Evolutionary conservation across 64 coral and sea anemone species (phyloP).

Genomic region (Montipora sp.): DNA sequence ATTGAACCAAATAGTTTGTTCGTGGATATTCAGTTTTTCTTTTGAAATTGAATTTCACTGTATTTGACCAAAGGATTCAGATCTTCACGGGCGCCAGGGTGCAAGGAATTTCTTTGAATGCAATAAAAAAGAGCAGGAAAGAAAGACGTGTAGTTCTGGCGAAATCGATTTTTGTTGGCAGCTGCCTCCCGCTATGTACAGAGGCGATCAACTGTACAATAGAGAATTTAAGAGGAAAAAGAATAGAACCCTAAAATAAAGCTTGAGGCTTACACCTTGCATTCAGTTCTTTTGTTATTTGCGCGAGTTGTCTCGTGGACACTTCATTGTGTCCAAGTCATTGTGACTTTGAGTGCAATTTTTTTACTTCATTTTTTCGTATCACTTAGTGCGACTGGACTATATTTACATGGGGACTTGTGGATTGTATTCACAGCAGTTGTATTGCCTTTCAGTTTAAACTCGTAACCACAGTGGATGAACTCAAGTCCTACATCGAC

Average conservation of each 20-base stretch:
- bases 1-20: too few relatives aligned
- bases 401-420: background rate
- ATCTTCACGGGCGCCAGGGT: too few relatives aligned
- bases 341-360: too few relatives aligned
- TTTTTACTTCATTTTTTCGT: too few relatives aligned
- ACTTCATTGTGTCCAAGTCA: too few relatives aligned
- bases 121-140: background rate
- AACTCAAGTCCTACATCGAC: conserved; percentile 86
- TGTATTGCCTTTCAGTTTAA: conserved; percentile 87
- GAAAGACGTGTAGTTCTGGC: background rate
- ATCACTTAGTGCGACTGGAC: too few relatives aligned
- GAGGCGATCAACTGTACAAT: background rate
- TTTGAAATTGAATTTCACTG: background rate
- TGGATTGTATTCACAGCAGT: conserved; percentile 22
- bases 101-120: background rate
- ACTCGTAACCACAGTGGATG: conserved; percentile 89
- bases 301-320: background rate
- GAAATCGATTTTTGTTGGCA: background rate
- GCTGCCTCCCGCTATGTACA: background rate
- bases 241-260: background rate
- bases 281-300: background rate
- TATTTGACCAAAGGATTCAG: background rate
- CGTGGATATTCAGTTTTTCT: too few relatives aligned
- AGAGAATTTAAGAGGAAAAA: background rate
- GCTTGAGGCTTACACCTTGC: background rate